Evolutionary conservation across 2,113 vertebrate species (phyloP), one percentile per base, ranked within the genome.

Genomic region (Syngnathus scovelli): DNA sequence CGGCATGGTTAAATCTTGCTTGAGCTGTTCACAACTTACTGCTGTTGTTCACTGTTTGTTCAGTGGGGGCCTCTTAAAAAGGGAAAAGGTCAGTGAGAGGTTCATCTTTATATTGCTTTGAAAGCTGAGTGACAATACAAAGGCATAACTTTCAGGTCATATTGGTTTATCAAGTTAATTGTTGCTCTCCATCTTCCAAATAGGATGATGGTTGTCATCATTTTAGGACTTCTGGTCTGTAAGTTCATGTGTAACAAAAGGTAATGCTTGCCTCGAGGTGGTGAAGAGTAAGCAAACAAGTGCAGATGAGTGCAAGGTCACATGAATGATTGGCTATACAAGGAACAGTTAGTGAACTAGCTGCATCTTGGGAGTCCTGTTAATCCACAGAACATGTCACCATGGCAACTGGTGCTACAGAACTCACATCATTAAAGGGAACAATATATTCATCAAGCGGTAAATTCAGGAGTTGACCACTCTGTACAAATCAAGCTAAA

Each of bases 1-100:
- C 15, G 36, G 36, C 71, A 61, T 80, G 72, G 71, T 83, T 89
- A 84, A 84, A 82, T 84, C 81, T 61, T 36, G 56, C 59, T 63
- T 21, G 66, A 72, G 66, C 51, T 21, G 5, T 56, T 70, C 64
- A 56, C 76, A 72, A 64, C 70, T 71, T 44, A 36, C 69, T 37
- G 18, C 66, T 8, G 33, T 6, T 9, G 33, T 6, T 9, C 58
- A 38, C 36, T 19, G 33, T 16, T 60, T 39, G 33, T 59, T 60
- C 37, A 7, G 12, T 43, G 60, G 58, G 68, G 63, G 55, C 44
- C 46, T 66, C 44, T n/a, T 54, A 27, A 46, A 73, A 66, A 33
- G 61, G 13, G 5, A 7, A 58, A 7, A 54, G 41, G 61, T 65
- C 64, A 62, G 69, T 1, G 39, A n/a, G 61, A 78, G 83, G 76